These are phyloP conservation scores for Ceratotherium simum DNA, from an alignment of 2,113 vertebrate genomes.

Conservation along the genomic window DNA sequence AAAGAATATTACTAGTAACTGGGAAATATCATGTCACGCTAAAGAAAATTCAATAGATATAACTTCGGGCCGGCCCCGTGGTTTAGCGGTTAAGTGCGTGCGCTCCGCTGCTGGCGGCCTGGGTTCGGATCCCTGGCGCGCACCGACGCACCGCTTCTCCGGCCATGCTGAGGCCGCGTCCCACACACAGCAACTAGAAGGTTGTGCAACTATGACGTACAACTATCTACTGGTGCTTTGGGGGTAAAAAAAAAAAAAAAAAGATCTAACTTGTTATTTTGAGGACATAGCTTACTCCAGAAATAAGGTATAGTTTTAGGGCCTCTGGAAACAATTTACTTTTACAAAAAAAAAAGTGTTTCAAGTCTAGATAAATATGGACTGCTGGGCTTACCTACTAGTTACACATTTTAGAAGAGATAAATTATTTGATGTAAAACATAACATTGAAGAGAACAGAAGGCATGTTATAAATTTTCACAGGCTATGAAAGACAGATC, in stretches of 20 bases:
- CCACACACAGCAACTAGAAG: too few species aligned
- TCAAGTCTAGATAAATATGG: background rate
- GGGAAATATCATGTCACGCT: background rate
- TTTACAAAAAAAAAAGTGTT: constrained; percentile 3
- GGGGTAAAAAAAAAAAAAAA: too few species aligned
- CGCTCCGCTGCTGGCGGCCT: too few species aligned
- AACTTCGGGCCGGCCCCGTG: too few species aligned
- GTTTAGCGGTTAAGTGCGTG: too few species aligned
- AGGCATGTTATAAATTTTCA: background rate
- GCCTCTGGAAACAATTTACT: background rate
- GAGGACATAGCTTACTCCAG: background rate
- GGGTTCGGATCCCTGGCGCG: too few species aligned
- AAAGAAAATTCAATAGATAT: constrained; percentile 17
- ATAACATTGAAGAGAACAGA: background rate
- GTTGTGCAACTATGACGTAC: too few species aligned
- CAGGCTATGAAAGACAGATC: background rate
- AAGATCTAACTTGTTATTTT: constrained; percentile 3
- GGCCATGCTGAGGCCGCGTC: too few species aligned
- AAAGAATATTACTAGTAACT: constrained; percentile 30
- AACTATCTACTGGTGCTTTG: too few species aligned
- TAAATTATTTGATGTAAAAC: background rate
- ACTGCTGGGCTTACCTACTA: background rate
- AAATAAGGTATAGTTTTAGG: background rate
- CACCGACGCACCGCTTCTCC: too few species aligned
- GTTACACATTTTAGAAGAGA: background rate